Percentiles rank a stretch among this genome's conserved stretches.
Evolutionary conservation across 2,113 vertebrate genomes (phyloP).

Genomic region (Todiramphus chloris): DNA sequence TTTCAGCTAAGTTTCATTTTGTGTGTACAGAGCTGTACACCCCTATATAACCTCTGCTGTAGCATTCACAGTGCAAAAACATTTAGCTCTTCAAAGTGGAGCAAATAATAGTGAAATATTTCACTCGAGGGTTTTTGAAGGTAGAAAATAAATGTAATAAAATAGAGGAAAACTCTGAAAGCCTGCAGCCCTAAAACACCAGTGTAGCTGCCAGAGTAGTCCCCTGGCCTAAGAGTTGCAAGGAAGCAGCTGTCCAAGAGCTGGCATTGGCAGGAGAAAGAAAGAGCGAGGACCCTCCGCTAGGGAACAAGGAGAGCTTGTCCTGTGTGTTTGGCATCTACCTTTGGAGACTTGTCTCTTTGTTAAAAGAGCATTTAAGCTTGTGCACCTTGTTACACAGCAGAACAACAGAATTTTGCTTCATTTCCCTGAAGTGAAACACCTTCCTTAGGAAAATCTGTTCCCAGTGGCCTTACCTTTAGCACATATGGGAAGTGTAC

Average conservation of each 20-base stretch:
- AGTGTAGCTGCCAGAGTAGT: background rate
- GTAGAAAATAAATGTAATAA: background rate
- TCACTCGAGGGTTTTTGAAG: background rate
- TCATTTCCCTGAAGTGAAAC: background rate
- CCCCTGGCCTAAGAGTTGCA: background rate
- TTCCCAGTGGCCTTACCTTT: background rate
- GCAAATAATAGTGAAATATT: background rate
- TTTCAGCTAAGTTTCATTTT: background rate
- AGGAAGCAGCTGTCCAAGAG: background rate
- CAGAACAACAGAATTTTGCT: background rate
- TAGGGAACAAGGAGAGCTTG: background rate
- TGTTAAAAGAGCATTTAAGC: background rate
- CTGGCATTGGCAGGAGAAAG: background rate
- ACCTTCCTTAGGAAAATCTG: background rate
- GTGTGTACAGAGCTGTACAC: background rate
- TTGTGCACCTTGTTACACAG: background rate
- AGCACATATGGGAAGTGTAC: background rate
- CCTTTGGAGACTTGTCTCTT: background rate
- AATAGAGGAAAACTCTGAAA: background rate
- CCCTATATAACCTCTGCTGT: background rate
- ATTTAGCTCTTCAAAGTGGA: background rate
- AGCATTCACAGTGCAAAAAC: background rate
- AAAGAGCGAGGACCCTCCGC: background rate
- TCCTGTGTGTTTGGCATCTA: background rate
- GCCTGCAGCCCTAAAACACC: background rate